Evolutionary conservation across 2,888 invertebrate genomes (phyloP).

Genomic region (Ypsolopha sequella): DNA sequence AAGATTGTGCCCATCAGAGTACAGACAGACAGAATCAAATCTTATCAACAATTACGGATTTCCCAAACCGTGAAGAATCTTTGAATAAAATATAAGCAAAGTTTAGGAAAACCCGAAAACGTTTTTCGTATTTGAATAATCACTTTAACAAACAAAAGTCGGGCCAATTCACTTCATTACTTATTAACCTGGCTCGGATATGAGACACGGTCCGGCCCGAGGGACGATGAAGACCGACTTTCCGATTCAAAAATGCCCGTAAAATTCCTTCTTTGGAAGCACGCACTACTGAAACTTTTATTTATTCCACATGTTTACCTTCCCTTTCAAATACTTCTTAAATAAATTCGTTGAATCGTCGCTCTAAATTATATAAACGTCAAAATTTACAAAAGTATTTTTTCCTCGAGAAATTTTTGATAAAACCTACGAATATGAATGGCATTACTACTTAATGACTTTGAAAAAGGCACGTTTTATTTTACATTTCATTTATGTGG

Average conservation of each 20-base stretch:
- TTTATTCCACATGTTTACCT: not conserved
- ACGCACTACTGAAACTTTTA: not conserved
- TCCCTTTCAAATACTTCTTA: not conserved
- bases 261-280: not conserved
- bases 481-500: too few species aligned
- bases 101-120: conserved; percentile 63
- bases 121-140: conserved; percentile 70
- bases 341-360: too few species aligned
- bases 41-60: conserved; percentile 52
- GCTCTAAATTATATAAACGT: too few species aligned
- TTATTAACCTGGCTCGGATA: conserved; percentile 59
- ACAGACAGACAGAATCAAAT: conserved; percentile 22
- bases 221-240: not conserved
- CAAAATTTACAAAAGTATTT: not conserved
- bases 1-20: conserved; percentile 11
- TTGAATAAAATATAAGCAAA: conserved; percentile 69
- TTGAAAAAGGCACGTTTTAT: too few species aligned
- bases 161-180: conserved; percentile 59
- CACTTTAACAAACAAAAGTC: conserved; percentile 68
- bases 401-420: not conserved
- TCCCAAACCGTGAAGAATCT: conserved; percentile 54
- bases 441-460: too few species aligned
- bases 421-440: too few species aligned
- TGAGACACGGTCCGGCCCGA: conserved; percentile 22
- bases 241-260: not conserved